phyloP scores from a whole-genome alignment of 35 echinoderm and acorn worm species.

The Strongylocentrotus purpuratus region DNA sequence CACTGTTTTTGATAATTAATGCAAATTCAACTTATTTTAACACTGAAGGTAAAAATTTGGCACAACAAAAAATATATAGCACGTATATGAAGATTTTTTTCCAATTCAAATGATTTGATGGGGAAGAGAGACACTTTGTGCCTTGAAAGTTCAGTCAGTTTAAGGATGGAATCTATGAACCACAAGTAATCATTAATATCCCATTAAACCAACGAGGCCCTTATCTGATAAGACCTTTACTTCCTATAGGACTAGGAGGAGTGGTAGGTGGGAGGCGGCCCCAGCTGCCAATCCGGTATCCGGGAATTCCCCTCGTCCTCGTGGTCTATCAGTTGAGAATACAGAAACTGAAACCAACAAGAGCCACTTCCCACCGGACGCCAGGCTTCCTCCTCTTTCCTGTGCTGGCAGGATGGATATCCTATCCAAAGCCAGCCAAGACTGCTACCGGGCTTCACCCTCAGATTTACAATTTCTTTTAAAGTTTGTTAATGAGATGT shows the following conservation, averaged over 20 bases:
- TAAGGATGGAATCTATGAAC: not conserved
- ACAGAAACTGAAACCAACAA: constrained; percentile 37
- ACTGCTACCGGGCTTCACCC: not conserved
- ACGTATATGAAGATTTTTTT: not conserved
- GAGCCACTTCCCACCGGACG: constrained; percentile 38
- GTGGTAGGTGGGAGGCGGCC: not conserved
- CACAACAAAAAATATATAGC: not conserved
- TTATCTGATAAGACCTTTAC: not conserved
- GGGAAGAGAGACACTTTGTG: not conserved
- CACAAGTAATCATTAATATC: not conserved
- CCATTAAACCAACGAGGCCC: not conserved
- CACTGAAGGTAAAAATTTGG: constrained; percentile 5
- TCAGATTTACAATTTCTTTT: not conserved
- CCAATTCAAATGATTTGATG: not conserved
- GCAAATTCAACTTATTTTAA: not conserved
- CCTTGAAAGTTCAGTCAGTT: not conserved
- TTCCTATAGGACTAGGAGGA: not conserved
- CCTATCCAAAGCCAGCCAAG: not conserved
- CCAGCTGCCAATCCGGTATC: not conserved
- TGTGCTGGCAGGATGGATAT: not conserved
- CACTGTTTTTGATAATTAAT: not conserved
- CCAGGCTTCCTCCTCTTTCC: constrained; percentile 27
- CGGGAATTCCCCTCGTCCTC: constrained; percentile 20
- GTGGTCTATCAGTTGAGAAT: not conserved
- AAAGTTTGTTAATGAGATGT: not conserved